Base-by-base conservation (phyloP, 2,113 vertebrate species). In the Neodon shergylaensis region DNA sequence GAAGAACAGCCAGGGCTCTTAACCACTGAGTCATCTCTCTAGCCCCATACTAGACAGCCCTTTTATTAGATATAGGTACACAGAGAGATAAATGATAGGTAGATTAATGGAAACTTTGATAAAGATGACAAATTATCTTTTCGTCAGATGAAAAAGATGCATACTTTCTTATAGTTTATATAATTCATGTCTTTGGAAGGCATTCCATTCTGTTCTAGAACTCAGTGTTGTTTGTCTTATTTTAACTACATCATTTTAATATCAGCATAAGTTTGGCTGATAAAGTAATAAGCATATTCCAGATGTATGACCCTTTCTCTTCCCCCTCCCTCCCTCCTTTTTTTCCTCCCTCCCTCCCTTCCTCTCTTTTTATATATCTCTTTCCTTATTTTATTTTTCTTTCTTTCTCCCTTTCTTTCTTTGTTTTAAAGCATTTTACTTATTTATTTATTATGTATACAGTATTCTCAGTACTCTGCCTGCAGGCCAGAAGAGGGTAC, bases 161-260 rank as follows among this genome's bases (percentile, higher is more conserved):
- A 52, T 72, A 61, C 86, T 82, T 96, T 91, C 49, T 92, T 88
- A 39, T n/a, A 84, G 11, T 42, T 7, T 93, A 22, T 91, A 49
- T 66, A 87, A 28, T 74, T 83, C 70, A 10, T 47, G 26, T 92
- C 47, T 94, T 88, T 88, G 70, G 95, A 96, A 95, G 42, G 17
- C 21, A 92, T 82, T 79, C 58, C 22, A 65, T 61, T 94, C 11
- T 95, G 9, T 87, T 91, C 58, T 94, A 81, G 26, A 76, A 77
- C 21, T 49, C 12, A 47, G 16, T 54, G 26, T 72, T 44, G 5
- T 72, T 70, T 82, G 39, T n/a, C 28, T 93, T 39, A 94, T 91
- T 95, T 83, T 90, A 78, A 94, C 14, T 17, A 70, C 31, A 85
- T 91, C 77, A 92, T 92, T 68, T 68, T 68, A 88, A 22, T 17